Percentiles rank a stretch among this genome's conserved stretches.
These are phyloP conservation scores for Drosophila serrata DNA, from an alignment of 1,140 invertebrate genomes.

Conservation along the genomic window DNA sequence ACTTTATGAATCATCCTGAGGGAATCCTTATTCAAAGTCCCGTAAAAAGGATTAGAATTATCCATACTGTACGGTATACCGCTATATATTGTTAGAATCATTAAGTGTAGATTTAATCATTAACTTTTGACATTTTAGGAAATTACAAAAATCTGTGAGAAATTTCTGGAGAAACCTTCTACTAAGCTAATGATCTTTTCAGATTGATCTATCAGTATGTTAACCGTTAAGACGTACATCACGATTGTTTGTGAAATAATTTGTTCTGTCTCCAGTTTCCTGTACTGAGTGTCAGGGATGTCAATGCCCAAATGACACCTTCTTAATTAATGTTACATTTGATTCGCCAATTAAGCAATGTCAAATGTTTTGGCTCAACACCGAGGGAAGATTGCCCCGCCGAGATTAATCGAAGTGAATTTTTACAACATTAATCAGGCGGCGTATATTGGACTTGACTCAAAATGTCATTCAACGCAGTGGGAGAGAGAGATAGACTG, in stretches of 20 bases:
- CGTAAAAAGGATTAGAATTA: too few relatives aligned
- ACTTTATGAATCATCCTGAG: too few relatives aligned
- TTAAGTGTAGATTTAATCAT: too few relatives aligned
- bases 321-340: conserved; percentile 48
- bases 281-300: conserved; percentile 56
- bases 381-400: conserved; percentile 47
- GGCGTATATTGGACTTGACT: conserved; percentile 45
- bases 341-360: conserved; percentile 64
- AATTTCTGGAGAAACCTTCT: background rate
- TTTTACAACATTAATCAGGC: conserved; percentile 75
- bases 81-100: too few relatives aligned
- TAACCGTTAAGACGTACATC: conserved; percentile 28
- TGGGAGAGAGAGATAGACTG: background rate
- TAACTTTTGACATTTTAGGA: background rate
- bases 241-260: conserved; percentile 23
- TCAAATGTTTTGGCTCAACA: conserved; percentile 45
- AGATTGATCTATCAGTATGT: conserved; percentile 17
- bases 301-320: conserved; percentile 73
- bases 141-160: background rate
- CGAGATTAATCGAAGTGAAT: conserved; percentile 69
- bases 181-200: conserved; percentile 5
- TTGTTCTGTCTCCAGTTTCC: conserved; percentile 43
- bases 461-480: conserved; percentile 70
- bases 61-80: too few relatives aligned
- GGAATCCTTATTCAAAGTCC: too few relatives aligned